A percentile compares a stretch with the other conserved stretches of the same genome.
Evolutionary conservation across 2,113 vertebrate species (phyloP).

Genomic region (Odontesthes bonariensis): DNA sequence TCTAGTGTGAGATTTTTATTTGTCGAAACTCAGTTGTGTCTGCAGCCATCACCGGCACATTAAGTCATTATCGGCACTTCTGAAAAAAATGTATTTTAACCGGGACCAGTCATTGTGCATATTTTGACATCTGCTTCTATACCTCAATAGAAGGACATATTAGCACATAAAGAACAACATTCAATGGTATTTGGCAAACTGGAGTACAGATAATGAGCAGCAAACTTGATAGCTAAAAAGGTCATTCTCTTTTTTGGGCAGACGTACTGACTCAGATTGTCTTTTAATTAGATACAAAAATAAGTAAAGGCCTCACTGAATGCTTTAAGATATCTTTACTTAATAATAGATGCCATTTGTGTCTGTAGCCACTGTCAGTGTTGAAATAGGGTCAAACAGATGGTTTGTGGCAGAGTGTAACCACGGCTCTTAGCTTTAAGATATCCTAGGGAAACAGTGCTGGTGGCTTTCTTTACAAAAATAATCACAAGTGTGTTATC

Average conservation of each 20-base stretch:
- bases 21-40: too few species aligned
- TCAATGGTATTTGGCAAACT: not conserved
- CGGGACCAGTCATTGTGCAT: not conserved
- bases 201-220: constrained; percentile 13
- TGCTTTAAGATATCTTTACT: not conserved
- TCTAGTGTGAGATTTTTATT: not conserved
- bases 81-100: not conserved
- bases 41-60: not conserved
- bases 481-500: too few species aligned
- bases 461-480: not conserved
- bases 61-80: not conserved
- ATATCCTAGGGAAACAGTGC: not conserved
- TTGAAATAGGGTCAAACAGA: not conserved
- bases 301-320: not conserved
- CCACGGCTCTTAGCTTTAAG: not conserved
- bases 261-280: not conserved
- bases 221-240: not conserved
- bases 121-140: constrained; percentile 1
- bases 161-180: constrained; percentile 5
- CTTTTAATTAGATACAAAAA: not conserved
- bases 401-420: not conserved
- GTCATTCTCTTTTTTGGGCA: not conserved
- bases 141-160: constrained; percentile 13
- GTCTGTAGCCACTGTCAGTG: not conserved
- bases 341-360: not conserved